Base-by-base conservation (phyloP, 2,797 vertebrate species). In the Ispidina picta region DNA sequence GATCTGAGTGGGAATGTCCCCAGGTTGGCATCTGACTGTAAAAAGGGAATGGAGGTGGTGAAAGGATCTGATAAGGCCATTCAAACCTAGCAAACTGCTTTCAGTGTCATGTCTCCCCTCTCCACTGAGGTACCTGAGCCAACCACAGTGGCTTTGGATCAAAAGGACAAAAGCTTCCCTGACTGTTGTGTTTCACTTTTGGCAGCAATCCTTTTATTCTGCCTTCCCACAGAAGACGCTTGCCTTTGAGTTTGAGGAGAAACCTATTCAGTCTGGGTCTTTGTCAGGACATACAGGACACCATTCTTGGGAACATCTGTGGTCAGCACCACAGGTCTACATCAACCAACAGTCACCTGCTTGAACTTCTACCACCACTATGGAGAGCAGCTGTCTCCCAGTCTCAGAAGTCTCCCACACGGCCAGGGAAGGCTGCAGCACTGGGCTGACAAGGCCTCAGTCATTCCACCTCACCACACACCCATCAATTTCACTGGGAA, bases 401-500 rank as follows among this genome's bases (percentile, higher is more conserved):
- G 23, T 15, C 26, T 20, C 63, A 15, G 2, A 31, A 8, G 10
- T 19, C 33, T 31, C 59, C 46, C 52, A 1, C 15, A 2, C 1
- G 0, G 39, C 28, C 1, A 0, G 9, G 41, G 0, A 5, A 64
- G 26, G 33, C 75, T 22, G n/a, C 1, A 0, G 62, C 4, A 0
- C 13, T 5, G 0, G 0, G 22, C 41, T 28, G 51, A 13, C 35
- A 10, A 1, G 16, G 33, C 3, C 49, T 28, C 1, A 0, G 2
- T 10, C 3, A 0, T 4, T 29, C 77, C 28, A n/a, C 60, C 59
- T 46, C 26, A 3, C n/a, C 0, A 19, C 21, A 6, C 0, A 0
- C n/a, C 8, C 43, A 6, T 0, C 2, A 1, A 2, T 33, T 56
- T 9, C 39, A 9, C 78, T 14, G 49, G 55, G 44, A 51, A 80